A percentile compares a stretch with the other conserved stretches of the same genome.
Conservation (phyloP, 2,797 vertebrate genomes). For the Peromyscus eremicus region DNA sequence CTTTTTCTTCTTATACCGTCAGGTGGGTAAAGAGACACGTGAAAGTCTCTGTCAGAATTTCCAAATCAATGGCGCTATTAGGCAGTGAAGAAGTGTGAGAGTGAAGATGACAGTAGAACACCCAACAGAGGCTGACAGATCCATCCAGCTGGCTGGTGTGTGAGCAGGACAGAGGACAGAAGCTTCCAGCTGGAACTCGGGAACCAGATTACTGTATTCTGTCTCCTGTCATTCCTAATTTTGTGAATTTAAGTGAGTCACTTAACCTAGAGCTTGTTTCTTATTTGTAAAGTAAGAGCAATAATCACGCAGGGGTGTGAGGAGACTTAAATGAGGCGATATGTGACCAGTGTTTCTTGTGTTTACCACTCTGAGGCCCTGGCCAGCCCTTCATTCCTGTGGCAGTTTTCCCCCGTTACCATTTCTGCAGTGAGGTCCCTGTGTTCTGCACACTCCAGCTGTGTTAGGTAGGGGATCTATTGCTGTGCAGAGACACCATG, state of each 20-base stretch:
- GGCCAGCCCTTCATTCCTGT: rapidly evolving
- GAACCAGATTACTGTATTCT: not conserved
- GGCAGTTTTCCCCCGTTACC: not conserved
- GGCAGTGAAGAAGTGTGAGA: not conserved
- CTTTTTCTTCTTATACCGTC: not conserved
- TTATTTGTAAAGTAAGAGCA: conserved; percentile 6
- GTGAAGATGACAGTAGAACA: not conserved
- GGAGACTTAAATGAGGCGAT: not conserved
- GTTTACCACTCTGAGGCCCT: not conserved
- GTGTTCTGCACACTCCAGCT: no score
- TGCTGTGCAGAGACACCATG: not conserved
- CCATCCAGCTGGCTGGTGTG: not conserved
- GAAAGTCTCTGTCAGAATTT: conserved; percentile 38
- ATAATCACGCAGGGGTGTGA: not conserved
- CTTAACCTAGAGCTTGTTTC: not conserved
- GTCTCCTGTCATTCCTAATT: not conserved
- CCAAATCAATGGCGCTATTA: conserved; percentile 17
- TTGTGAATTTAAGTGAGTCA: not conserved
- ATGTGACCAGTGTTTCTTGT: not conserved
- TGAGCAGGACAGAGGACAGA: not conserved
- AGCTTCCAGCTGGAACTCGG: not conserved
- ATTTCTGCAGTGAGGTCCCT: no score
- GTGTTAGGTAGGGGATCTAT: not conserved
- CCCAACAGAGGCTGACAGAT: not conserved
- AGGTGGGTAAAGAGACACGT: not conserved